Evolutionary conservation across 2,113 vertebrate species (phyloP), one percentile per base, ranked within the genome.

Genomic region (Gorsachius goisagi): DNA sequence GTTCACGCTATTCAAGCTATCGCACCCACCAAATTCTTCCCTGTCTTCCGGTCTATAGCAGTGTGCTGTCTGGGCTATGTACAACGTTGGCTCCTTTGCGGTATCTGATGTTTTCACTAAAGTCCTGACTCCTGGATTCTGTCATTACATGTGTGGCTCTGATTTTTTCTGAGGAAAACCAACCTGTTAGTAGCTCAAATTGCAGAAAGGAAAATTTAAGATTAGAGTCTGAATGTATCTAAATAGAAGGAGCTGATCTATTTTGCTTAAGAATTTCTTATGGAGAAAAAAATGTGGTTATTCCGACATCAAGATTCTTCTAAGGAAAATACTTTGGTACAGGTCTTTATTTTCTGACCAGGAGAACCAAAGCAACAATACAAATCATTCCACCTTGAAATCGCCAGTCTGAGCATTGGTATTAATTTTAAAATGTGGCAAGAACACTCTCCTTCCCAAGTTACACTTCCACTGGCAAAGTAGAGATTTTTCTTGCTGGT

Each of bases 371-470:
- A 92, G 76, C 44, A 88, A 52, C 20, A 39, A 30, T 56, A 88
- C 71, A 68, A 90, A 90, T 77, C n/a, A 75, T 74, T 87, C 35
- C 52, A 77, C 26, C 60, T 77, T 77, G 37, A 84, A 83, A 82
- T 84, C 93, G 49, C 64, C 68, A 78, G 60, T 27, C 28, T 7
- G 15, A 95, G 30, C 32, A n/a, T 12, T 33, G 69, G 41, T 33
- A 19, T 91, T 89, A 14, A 45, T 91, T 91, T 85, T 59, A 86
- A 94, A 95, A 94, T 32, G 75, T n/a, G 37, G 22, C 60, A 78
- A 79, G 64, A 95, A 74, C 18, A 24, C 60, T 73, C 33, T 15
- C 41, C 27, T 88, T 85, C 35, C 64, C 66, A 63, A 88, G 73
- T 79, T 68, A 75, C 30, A 5, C 63, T 84, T 85, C 66, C 45